Conservation (phyloP, 2,888 invertebrate species). For the Watsonalla binaria region DNA sequence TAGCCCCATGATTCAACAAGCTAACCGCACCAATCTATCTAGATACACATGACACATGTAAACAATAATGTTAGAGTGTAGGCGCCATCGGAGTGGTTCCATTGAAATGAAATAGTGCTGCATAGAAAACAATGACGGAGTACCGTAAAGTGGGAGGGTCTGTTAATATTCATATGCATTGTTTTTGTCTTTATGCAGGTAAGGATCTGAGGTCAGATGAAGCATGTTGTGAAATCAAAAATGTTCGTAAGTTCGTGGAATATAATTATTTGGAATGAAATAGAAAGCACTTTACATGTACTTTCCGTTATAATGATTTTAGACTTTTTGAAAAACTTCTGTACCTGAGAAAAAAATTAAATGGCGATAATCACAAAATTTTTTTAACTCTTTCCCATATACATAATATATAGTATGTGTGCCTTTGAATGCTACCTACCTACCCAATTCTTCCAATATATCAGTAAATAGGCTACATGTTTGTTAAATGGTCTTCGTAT, state of each 20-base stretch:
- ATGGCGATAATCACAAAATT: too few relatives aligned
- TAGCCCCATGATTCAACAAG: conserved; percentile 1
- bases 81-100: conserved; percentile 57
- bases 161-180: conserved; percentile 48
- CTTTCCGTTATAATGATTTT: too few relatives aligned
- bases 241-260: not conserved
- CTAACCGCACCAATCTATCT: not conserved
- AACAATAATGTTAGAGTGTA: conserved; percentile 37
- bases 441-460: too few relatives aligned
- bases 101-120: conserved; percentile 59
- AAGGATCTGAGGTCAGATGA: conserved; percentile 16
- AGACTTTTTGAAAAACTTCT: too few relatives aligned
- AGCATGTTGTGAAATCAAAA: not conserved
- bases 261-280: too few relatives aligned
- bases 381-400: too few relatives aligned
- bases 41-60: conserved; percentile 6
- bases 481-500: too few relatives aligned
- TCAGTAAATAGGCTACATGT: too few relatives aligned
- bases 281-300: too few relatives aligned
- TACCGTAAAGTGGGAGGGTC: conserved; percentile 61
- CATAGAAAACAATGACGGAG: conserved; percentile 56
- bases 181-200: conserved; percentile 48
- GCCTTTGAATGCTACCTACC: too few relatives aligned
- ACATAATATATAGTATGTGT: too few relatives aligned
- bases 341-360: too few relatives aligned